Evolutionary conservation across 2,888 invertebrate genomes (phyloP), one percentile per base, ranked within the genome.

Genomic region (Colostygia pectinataria): DNA sequence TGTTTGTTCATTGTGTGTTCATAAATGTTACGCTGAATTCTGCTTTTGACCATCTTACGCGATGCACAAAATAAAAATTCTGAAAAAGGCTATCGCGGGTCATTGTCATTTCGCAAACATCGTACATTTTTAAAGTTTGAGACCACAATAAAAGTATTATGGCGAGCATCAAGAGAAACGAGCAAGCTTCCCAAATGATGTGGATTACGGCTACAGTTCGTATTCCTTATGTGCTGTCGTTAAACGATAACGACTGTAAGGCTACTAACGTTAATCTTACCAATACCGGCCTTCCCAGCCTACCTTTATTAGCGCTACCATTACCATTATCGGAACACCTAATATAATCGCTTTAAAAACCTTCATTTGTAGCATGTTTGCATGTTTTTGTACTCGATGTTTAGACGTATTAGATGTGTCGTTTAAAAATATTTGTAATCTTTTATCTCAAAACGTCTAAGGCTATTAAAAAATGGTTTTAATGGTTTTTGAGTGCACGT

Each of bases 161-260:
- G 66, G 67, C 68, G 51, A 66, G 71, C 74, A 80, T 83, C 71
- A 76, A 74, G 70, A 64, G 66, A 75, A 79, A 81, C 74, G 77
- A 74, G 68, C 71, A 66, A 66, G 65, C 59, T 59, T 71, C 66
- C 72, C 55, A 71, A 80, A 82, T 71, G 75, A 75, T 66, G 74
- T 67, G 73, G 77, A 74, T 74, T 74, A 77, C 69, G 56, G 68
- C 61, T 59, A 57, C 53, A 56, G 67, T 70, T 72, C 72, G 65
- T 74, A 70, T 73, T 72, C 68, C 70, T 61, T 64, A 61, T 66
- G 65, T 66, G 65, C 66, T 68, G 68, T 74, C 74, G 71, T 82
- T 74, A 77, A 77, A 71, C 66, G 72, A 74, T 77, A 79, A 78
- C 70, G 74, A 65, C 73, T 65, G 49, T 51, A 61, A 63, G 60